Evolutionary conservation across 2,888 invertebrate genomes (phyloP).

Genomic region (Himalopsyche anomala): DNA sequence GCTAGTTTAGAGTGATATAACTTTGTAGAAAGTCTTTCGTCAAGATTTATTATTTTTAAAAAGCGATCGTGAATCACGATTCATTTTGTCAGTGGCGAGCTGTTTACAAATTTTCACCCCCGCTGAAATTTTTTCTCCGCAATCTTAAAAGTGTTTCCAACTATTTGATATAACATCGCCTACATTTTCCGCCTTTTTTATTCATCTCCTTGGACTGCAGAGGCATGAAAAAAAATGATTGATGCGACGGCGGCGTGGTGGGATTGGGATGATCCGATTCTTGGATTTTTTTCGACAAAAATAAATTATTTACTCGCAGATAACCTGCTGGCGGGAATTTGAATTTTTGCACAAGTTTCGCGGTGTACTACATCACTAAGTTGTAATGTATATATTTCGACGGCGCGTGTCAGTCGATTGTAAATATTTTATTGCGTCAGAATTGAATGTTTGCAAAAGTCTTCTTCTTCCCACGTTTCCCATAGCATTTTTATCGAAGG

Average conservation of each 20-base stretch:
- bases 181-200: constrained; percentile 5
- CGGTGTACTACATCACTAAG: neutral
- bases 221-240: constrained; percentile 29
- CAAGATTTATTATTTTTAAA: neutral
- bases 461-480: too few species aligned
- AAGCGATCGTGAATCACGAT: neutral
- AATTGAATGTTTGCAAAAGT: too few species aligned
- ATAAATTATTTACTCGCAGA: neutral
- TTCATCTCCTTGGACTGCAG: neutral
- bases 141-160: neutral
- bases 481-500: too few species aligned
- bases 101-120: constrained; percentile 24
- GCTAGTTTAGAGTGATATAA: too few species aligned
- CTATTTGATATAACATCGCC: neutral
- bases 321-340: neutral
- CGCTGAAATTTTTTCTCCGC: constrained; percentile 24
- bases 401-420: neutral
- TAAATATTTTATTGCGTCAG: too few species aligned
- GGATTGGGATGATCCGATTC: neutral
- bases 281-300: neutral
- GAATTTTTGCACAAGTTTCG: neutral
- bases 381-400: neutral
- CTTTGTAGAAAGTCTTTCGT: too few species aligned
- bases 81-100: neutral
- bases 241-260: neutral